phyloP scores from a whole-genome alignment of 2,113 vertebrate species.

The Cavia porcellus region DNA sequence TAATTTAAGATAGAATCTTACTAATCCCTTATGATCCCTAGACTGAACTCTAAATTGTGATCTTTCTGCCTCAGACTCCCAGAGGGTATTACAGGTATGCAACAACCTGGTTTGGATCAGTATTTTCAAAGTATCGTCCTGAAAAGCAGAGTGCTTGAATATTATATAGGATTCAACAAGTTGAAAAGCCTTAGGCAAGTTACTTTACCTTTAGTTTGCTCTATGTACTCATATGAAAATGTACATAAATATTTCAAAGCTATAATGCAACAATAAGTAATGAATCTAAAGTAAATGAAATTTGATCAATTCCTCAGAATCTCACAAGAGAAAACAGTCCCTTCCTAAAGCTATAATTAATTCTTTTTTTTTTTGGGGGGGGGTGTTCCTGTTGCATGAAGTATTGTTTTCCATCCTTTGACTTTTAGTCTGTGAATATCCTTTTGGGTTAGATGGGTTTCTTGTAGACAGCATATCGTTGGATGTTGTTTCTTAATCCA shows the following conservation, averaged over 20 bases:
- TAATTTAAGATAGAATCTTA: neutral
- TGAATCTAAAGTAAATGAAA: constrained; percentile 13
- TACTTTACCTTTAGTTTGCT: neutral
- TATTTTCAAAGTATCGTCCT: neutral
- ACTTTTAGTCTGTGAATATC: too few relatives aligned
- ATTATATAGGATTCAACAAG: neutral
- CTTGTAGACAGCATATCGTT: too few relatives aligned
- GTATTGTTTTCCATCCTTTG: too few relatives aligned
- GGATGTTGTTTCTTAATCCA: too few relatives aligned
- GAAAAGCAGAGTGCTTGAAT: neutral
- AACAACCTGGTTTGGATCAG: neutral
- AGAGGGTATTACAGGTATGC: neutral
- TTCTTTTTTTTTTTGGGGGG: too few relatives aligned
- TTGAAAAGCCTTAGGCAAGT: neutral
- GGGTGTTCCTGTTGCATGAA: too few relatives aligned
- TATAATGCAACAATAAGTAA: neutral
- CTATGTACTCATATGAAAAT: constrained; percentile 12
- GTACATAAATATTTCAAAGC: constrained; percentile 3
- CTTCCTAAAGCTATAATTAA: neutral
- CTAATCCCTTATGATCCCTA: neutral
- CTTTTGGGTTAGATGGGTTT: too few relatives aligned
- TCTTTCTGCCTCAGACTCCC: neutral
- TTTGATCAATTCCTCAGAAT: neutral
- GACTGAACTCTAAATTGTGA: neutral
- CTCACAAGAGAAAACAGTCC: constrained; percentile 6